phyloP scores from a whole-genome alignment of 1,140 invertebrate species.

The Ctenoplectra terminalis region DNA sequence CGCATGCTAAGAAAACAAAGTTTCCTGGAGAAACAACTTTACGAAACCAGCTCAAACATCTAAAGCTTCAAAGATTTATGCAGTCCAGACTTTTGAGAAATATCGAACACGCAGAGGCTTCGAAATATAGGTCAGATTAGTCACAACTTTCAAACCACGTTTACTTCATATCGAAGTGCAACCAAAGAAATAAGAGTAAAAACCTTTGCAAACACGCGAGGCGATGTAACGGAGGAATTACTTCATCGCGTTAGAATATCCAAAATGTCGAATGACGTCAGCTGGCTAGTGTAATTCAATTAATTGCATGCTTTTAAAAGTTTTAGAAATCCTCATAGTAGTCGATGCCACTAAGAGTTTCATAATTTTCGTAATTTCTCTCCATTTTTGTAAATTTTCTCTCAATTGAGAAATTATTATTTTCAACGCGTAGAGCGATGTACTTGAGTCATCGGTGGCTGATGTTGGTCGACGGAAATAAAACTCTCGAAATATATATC shows the following conservation, averaged over 20 bases:
- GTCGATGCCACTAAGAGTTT: no score
- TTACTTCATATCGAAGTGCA: not conserved
- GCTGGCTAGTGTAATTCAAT: not conserved
- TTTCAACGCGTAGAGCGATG: no score
- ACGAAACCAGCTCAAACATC: not conserved
- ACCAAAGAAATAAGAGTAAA: not conserved
- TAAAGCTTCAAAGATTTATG: not conserved
- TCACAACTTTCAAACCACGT: constrained; percentile 24
- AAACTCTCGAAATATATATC: no score
- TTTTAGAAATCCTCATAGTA: not conserved
- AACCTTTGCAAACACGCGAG: constrained; percentile 1
- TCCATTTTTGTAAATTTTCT: no score
- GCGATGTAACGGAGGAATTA: constrained; percentile 53
- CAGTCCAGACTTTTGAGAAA: constrained; percentile 9
- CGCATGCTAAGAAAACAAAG: not conserved
- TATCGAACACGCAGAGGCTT: not conserved
- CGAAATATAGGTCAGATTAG: constrained; percentile 44
- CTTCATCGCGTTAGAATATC: constrained; percentile 30
- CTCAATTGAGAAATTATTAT: no score
- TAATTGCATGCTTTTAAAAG: not conserved
- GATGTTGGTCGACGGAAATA: no score
- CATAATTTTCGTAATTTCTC: no score
- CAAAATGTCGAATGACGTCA: constrained; percentile 30
- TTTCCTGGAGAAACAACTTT: not conserved
- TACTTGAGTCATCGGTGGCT: no score